Evolutionary conservation across 1,140 invertebrate species (phyloP).

Genomic region (Nautilus pompilius): DNA sequence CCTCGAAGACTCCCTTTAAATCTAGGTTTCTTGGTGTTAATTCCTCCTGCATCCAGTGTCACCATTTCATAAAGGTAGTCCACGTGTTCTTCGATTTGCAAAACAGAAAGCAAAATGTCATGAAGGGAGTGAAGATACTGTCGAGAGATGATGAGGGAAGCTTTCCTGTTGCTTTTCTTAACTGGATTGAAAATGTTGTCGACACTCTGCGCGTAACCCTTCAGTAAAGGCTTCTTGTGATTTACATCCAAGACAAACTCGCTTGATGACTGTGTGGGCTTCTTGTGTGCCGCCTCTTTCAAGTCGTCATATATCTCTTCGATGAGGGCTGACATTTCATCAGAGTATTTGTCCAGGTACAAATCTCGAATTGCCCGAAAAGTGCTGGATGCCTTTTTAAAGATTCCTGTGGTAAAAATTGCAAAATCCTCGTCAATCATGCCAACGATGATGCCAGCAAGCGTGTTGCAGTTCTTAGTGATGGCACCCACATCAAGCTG

Average conservation of each 20-base stretch:
- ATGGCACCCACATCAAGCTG: slow-evolving; percentile 33
- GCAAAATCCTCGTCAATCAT: slow-evolving; percentile 51
- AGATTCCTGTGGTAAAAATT: slow-evolving; percentile 40
- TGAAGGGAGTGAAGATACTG: neutral
- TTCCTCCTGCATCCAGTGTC: slow-evolving; percentile 26
- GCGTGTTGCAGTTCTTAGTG: slow-evolving; percentile 33
- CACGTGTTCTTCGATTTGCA: slow-evolving; percentile 43
- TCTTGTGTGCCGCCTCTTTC: slow-evolving; percentile 22
- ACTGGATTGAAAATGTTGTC: too few species aligned
- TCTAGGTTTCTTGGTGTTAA: slow-evolving; percentile 22
- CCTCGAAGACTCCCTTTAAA: slow-evolving; percentile 46
- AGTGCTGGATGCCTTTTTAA: slow-evolving; percentile 30
- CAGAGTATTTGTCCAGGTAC: slow-evolving; percentile 46
- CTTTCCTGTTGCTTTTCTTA: neutral
- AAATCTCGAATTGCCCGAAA: slow-evolving; percentile 43
- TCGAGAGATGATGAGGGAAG: neutral
- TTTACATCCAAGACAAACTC: neutral
- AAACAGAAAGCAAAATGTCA: slow-evolving; percentile 3
- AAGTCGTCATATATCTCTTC: slow-evolving; percentile 48
- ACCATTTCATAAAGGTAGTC: slow-evolving; percentile 32
- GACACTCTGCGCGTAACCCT: neutral
- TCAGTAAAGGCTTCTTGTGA: neutral
- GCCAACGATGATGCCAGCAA: slow-evolving; percentile 36
- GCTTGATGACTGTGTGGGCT: slow-evolving; percentile 13
- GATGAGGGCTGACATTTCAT: slow-evolving; percentile 46